These are phyloP conservation scores for Puntigrus tetrazona DNA, from an alignment of 2,113 vertebrate genomes.

Conservation along the genomic window DNA sequence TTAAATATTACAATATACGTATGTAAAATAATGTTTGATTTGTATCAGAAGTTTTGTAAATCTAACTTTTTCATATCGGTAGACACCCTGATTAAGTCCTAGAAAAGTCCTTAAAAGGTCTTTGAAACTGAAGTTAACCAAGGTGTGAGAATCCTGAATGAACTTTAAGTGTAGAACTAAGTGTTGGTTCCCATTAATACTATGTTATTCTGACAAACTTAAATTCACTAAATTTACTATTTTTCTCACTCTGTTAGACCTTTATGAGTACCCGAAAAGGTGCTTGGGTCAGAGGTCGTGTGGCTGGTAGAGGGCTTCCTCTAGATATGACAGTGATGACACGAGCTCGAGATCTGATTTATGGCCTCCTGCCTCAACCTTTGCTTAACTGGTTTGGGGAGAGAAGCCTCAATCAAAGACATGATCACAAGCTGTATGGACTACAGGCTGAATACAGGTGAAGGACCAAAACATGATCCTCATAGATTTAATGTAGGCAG, in stretches of 20 bases:
- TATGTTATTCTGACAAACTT: neutral
- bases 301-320: constrained; percentile 76
- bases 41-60: no score
- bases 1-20: no score
- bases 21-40: no score
- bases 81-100: no score
- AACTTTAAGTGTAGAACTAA: no score
- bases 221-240: neutral
- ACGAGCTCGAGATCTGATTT: constrained; percentile 68
- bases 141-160: no score
- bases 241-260: constrained; percentile 72
- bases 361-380: constrained; percentile 67
- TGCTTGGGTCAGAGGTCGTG: constrained; percentile 81
- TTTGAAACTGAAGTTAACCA: no score
- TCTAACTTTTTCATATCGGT: no score
- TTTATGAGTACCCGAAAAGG: constrained; percentile 89
- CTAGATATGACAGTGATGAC: constrained; percentile 77
- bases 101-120: no score
- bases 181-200: neutral
- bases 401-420: constrained; percentile 70
- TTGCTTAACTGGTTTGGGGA: constrained; percentile 67
- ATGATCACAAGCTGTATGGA: constrained; percentile 82
- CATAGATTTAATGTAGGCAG: no score
- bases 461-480: neutral
- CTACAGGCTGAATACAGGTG: constrained; percentile 81